Conservation (phyloP, 2,797 vertebrate species). For the Sternarchorhynchus goeldii region DNA sequence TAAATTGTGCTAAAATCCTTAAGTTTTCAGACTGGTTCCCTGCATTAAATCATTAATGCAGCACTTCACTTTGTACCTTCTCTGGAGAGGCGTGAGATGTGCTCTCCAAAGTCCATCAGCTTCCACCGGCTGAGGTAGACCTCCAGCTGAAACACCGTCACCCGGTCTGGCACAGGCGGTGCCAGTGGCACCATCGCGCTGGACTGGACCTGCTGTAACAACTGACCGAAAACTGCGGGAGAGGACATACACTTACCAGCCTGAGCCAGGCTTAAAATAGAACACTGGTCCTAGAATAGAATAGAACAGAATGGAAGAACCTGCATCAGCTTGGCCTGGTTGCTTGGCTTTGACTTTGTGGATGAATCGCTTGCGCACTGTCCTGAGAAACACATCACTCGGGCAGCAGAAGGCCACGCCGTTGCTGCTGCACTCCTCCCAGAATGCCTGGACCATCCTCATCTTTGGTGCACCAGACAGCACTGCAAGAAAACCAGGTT, state of each 20-base stretch:
- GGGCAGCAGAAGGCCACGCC: constrained; percentile 78
- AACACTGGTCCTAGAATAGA: not conserved
- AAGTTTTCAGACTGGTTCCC: no score
- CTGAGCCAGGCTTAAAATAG: constrained; percentile 1
- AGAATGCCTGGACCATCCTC: constrained; percentile 80
- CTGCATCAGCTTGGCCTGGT: constrained; percentile 88
- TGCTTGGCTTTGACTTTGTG: constrained; percentile 86
- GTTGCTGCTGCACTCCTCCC: constrained; percentile 80
- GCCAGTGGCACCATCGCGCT: constrained; percentile 68
- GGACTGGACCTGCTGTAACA: constrained; percentile 83
- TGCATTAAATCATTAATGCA: no score
- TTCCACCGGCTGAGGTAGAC: constrained; percentile 82
- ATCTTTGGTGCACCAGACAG: constrained; percentile 77
- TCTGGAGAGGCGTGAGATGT: constrained; percentile 83
- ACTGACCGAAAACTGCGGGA: constrained; percentile 77
- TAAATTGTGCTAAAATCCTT: not conserved
- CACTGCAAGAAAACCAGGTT: constrained; percentile 69
- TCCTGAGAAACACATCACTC: constrained; percentile 69
- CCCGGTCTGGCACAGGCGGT: constrained; percentile 63
- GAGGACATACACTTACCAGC: not conserved
- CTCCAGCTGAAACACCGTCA: constrained; percentile 89
- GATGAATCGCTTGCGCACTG: constrained; percentile 79
- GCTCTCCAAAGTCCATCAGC: constrained; percentile 83
- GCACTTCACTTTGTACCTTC: constrained; percentile 79
- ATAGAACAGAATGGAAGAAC: constrained; percentile 63